Percentiles rank a stretch among this genome's conserved stretches.
Evolutionary conservation across 53 echinoderm and acorn worm species (phyloP).

Genomic region (Holothuria leucospilota): DNA sequence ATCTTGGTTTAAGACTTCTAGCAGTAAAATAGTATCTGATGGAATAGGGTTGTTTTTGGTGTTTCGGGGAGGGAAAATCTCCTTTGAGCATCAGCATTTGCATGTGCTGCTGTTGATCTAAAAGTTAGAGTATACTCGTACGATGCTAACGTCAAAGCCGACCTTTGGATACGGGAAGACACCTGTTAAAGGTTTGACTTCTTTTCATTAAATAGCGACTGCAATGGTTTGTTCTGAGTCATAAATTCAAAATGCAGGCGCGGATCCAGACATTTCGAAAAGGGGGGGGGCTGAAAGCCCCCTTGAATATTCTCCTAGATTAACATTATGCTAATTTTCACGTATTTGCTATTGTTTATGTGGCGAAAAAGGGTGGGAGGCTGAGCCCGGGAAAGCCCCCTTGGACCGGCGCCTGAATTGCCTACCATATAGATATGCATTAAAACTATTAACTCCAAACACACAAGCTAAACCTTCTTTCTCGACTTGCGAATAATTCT

Average conservation of each 20-base stretch:
- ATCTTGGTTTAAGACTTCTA: too few species aligned
- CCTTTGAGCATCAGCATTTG: not conserved
- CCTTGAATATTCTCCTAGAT: too few species aligned
- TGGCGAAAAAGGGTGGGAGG: too few species aligned
- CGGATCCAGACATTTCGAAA: too few species aligned
- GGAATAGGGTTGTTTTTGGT: not conserved
- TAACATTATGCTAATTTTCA: too few species aligned
- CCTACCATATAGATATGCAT: constrained; percentile 48
- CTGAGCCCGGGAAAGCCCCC: too few species aligned
- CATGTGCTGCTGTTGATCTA: not conserved
- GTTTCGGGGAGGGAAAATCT: not conserved
- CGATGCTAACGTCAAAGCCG: constrained; percentile 15
- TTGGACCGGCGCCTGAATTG: too few species aligned
- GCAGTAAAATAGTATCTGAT: too few species aligned
- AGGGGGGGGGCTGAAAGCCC: too few species aligned
- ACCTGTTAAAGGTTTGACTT: constrained; percentile 22
- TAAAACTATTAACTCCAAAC: not conserved
- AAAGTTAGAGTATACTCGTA: not conserved
- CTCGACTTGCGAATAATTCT: constrained; percentile 56
- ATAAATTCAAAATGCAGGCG: not conserved
- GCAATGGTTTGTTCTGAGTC: constrained; percentile 33
- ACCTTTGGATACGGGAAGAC: constrained; percentile 40
- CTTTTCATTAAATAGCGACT: not conserved
- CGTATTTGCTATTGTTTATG: too few species aligned
- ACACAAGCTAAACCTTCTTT: constrained; percentile 41